phyloP scores from a whole-genome alignment of 2,888 invertebrate species.

The Alentia gelatinosa region DNA sequence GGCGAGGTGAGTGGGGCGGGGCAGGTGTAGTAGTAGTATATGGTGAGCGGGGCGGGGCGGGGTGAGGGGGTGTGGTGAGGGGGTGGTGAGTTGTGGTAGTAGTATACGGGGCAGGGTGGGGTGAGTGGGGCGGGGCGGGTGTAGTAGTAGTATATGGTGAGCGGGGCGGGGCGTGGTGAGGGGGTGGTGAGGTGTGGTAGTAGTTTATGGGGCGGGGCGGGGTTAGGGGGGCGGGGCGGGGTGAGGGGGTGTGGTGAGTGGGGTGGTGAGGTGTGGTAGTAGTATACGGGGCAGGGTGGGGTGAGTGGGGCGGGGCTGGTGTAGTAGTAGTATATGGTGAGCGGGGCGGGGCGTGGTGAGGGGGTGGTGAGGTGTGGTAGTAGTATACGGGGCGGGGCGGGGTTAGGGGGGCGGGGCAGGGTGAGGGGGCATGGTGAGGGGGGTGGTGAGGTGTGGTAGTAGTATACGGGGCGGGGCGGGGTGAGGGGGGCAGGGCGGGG shows the following conservation, averaged over 20 bases:
- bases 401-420: not conserved
- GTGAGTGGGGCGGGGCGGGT: too few species aligned
- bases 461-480: not conserved
- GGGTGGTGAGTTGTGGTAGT: not conserved
- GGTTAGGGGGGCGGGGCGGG: too few species aligned
- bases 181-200: too few species aligned
- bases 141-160: too few species aligned
- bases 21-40: too few species aligned
- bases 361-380: not conserved
- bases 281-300: not conserved
- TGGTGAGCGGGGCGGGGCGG: too few species aligned
- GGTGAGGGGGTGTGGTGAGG: too few species aligned
- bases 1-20: too few species aligned
- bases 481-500: not conserved
- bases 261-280: not conserved
- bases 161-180: too few species aligned
- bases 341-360: not conserved
- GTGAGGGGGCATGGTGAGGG: not conserved
- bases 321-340: not conserved
- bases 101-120: too few species aligned
- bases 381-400: not conserved
- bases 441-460: not conserved
- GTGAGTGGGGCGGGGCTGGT: not conserved
- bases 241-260: too few species aligned
- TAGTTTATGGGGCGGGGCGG: not conserved